Conservation (phyloP, 2,797 vertebrate species). For the Danio albolineatus region DNA sequence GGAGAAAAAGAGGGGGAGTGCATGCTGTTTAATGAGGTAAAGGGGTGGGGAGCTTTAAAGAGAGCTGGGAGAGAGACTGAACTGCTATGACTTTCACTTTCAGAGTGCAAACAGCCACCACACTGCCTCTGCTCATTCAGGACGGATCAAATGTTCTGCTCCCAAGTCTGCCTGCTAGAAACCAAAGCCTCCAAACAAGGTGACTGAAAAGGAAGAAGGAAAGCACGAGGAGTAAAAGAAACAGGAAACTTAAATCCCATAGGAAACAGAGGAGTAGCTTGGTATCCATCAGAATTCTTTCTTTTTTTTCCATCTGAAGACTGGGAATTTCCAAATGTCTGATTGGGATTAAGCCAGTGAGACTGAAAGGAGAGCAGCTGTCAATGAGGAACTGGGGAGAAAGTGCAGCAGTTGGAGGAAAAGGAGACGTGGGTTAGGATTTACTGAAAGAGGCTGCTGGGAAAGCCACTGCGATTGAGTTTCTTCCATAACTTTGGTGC, state of each 20-base stretch:
- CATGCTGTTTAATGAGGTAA: conserved; percentile 55
- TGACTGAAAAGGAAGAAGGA: conserved; percentile 16
- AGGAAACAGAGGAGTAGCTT: neutral
- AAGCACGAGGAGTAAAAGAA: neutral
- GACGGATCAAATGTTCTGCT: neutral
- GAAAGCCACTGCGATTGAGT: neutral
- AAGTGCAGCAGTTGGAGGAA: conserved; percentile 16
- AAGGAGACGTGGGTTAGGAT: neutral
- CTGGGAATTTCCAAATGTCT: conserved; percentile 7
- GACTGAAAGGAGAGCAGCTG: neutral
- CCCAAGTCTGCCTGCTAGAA: conserved; percentile 52
- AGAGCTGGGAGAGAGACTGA: conserved; percentile 60
- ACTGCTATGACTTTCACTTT: conserved; percentile 80
- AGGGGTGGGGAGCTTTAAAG: conserved; percentile 67
- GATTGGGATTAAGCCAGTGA: neutral
- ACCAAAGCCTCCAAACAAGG: neutral
- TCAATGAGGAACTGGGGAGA: conserved; percentile 6
- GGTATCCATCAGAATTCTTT: neutral
- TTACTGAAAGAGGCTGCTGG: neutral
- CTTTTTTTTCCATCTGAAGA: neutral
- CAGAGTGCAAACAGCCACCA: conserved; percentile 48
- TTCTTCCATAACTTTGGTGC: neutral
- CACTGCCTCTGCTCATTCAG: neutral
- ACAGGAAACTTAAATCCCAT: conserved; percentile 4
- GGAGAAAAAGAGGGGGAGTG: conserved; percentile 59